Evolutionary conservation across 2,797 vertebrate genomes (phyloP).

Genomic region (Setipinna tenuifilis): DNA sequence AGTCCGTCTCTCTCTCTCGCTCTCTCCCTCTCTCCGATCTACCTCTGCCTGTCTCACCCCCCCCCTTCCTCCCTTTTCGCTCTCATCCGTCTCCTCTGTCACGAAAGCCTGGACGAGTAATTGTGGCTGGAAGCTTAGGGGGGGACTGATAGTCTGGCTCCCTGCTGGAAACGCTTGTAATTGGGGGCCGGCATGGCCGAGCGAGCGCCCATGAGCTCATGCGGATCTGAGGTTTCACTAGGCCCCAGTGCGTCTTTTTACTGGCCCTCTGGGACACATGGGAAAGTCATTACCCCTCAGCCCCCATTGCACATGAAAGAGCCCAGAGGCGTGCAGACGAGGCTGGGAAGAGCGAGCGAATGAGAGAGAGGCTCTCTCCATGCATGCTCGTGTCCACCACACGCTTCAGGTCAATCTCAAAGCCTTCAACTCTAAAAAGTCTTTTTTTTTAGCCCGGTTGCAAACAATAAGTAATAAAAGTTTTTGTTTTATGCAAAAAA

Average conservation of each 20-base stretch:
- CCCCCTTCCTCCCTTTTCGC: not conserved
- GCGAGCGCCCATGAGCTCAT: conserved; percentile 16
- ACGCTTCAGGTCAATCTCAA: not conserved
- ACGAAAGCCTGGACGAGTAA: not conserved
- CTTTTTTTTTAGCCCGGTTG: not conserved
- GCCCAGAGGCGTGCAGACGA: not conserved
- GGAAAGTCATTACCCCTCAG: conserved; percentile 9
- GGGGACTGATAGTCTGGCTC: conserved; percentile 6
- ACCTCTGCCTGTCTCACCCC: too few species aligned
- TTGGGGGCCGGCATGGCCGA: not conserved
- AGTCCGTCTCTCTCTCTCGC: not conserved
- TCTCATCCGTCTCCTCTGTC: not conserved
- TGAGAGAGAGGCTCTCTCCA: not conserved
- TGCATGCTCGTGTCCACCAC: not conserved
- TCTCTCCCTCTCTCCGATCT: not conserved
- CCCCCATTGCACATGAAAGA: conserved; percentile 4
- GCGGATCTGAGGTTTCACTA: conserved; percentile 12
- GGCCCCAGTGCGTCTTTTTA: conserved; percentile 10
- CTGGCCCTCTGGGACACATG: not conserved
- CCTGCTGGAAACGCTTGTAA: conserved; percentile 4
- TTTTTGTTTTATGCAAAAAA: not conserved
- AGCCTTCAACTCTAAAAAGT: not conserved
- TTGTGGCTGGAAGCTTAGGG: conserved; percentile 11
- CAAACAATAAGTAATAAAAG: not conserved
- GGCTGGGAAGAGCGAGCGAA: not conserved